Conservation (phyloP, 2,888 invertebrate genomes). For the Sepioteuthis lessoniana region DNA sequence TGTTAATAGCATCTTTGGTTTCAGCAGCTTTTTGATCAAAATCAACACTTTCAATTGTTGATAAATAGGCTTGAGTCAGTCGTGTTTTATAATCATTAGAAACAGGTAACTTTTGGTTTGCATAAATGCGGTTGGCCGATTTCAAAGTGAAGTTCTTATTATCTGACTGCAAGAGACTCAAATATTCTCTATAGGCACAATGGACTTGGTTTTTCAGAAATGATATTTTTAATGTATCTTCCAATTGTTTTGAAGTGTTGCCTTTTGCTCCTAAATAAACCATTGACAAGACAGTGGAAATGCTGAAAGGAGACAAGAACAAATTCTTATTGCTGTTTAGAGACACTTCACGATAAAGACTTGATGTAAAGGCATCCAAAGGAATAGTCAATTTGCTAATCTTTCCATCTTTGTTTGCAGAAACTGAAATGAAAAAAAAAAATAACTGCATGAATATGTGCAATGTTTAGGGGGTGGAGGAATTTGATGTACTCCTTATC, state of each 20-base stretch:
- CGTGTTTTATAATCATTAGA: conserved; percentile 59
- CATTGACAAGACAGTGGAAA: conserved; percentile 74
- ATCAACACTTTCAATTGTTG: conserved; percentile 69
- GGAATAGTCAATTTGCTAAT: neutral
- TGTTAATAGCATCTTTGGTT: conserved; percentile 80
- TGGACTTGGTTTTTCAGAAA: conserved; percentile 53
- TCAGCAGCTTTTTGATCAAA: conserved; percentile 70
- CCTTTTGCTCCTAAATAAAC: conserved; percentile 74
- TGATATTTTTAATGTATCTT: conserved; percentile 55
- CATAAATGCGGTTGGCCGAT: conserved; percentile 67
- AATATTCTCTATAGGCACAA: conserved; percentile 54
- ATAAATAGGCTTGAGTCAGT: conserved; percentile 57
- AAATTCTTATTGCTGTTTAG: conserved; percentile 56
- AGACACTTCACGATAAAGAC: neutral
- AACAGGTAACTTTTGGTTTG: conserved; percentile 57
- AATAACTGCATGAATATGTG: neutral
- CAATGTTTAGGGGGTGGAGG: too few relatives aligned
- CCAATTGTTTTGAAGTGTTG: conserved; percentile 71
- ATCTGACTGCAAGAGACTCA: conserved; percentile 54
- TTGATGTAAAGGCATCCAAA: neutral
- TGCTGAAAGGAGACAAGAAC: conserved; percentile 75
- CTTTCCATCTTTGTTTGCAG: neutral
- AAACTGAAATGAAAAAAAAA: neutral
- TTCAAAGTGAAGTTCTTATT: conserved; percentile 59
- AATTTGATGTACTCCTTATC: too few relatives aligned